Evolutionary conservation across 2,888 invertebrate species (phyloP).

Genomic region (Lepidochrysops patricia): DNA sequence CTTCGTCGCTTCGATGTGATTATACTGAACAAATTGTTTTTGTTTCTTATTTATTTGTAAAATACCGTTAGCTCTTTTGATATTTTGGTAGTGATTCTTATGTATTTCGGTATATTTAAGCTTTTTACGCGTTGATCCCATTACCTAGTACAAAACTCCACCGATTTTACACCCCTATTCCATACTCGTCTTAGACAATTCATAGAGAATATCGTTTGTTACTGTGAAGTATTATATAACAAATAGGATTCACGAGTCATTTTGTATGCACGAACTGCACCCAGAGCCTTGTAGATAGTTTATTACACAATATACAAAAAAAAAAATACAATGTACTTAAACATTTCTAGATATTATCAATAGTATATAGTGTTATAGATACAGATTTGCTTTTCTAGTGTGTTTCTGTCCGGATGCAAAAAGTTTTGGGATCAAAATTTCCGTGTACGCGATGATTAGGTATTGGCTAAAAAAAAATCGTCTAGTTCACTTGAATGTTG

Average conservation of each 20-base stretch:
- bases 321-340: conserved; percentile 57
- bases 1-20: conserved; percentile 51
- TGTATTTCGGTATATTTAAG: conserved; percentile 21
- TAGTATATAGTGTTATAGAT: conserved; percentile 46
- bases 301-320: conserved; percentile 26
- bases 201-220: conserved; percentile 44
- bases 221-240: conserved; percentile 31
- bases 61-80: conserved; percentile 59
- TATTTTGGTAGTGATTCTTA: conserved; percentile 34
- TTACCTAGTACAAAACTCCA: conserved; percentile 49
- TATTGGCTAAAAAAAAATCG: conserved; percentile 40
- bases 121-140: conserved; percentile 50
- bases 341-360: conserved; percentile 52
- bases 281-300: conserved; percentile 26
- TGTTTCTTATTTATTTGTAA: conserved; percentile 74
- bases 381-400: conserved; percentile 35
- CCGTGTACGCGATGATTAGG: conserved; percentile 28
- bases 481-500: conserved; percentile 24
- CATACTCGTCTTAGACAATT: conserved; percentile 34
- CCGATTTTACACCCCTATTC: conserved; percentile 23
- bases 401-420: conserved; percentile 22
- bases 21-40: conserved; percentile 70
- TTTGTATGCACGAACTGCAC: conserved; percentile 35
- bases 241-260: conserved; percentile 29
- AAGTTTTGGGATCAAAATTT: conserved; percentile 61